These are phyloP conservation scores for Galerucella calmariensis DNA, from an alignment of 2,888 invertebrate species.

Conservation along the genomic window DNA sequence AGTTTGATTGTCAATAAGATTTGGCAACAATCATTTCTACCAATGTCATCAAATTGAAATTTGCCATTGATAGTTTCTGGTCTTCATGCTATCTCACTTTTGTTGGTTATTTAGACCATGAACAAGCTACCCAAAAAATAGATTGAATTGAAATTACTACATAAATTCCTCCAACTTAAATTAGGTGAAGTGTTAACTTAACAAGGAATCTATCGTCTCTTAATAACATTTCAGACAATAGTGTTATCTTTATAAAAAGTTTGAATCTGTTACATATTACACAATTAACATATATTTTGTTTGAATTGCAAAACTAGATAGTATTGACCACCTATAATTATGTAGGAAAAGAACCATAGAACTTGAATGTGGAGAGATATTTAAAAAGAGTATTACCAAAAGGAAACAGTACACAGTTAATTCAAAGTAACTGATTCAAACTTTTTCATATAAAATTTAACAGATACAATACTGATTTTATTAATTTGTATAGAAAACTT, in stretches of 20 bases:
- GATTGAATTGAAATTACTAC: neutral
- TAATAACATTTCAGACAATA: neutral
- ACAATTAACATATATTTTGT: too few relatives aligned
- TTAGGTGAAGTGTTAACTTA: neutral
- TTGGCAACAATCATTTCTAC: too few relatives aligned
- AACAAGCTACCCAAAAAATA: too few relatives aligned
- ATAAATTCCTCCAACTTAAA: neutral
- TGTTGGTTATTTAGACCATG: neutral
- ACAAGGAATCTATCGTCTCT: neutral
- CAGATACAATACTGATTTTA: neutral
- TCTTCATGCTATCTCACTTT: neutral
- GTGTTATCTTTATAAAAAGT: neutral
- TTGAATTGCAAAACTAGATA: too few relatives aligned
- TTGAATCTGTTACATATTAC: neutral
- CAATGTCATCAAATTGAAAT: too few relatives aligned
- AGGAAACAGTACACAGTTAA: too few relatives aligned
- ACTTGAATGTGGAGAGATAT: too few relatives aligned
- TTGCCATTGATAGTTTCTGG: too few relatives aligned
- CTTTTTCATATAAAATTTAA: neutral
- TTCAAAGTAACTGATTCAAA: neutral
- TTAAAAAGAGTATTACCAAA: too few relatives aligned
- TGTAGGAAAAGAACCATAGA: too few relatives aligned
- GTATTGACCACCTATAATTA: too few relatives aligned
- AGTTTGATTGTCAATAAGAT: too few relatives aligned
- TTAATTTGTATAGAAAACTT: neutral